These are phyloP conservation scores for Zosterops hypoxanthus DNA, from an alignment of 2,113 vertebrate genomes.

Conservation along the genomic window DNA sequence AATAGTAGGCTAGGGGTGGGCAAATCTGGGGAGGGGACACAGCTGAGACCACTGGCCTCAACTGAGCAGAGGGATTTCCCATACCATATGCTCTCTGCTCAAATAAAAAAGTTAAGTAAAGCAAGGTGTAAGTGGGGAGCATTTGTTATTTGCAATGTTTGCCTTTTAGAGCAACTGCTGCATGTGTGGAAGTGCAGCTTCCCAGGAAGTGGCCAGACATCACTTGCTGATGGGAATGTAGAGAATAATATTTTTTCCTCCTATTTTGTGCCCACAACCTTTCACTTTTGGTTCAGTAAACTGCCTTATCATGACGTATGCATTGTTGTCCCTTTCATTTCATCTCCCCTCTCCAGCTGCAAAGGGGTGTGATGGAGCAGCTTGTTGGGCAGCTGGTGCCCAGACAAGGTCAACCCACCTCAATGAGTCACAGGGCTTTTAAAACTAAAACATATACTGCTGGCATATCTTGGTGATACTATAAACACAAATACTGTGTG, in stretches of 20 bases:
- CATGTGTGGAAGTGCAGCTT: background rate
- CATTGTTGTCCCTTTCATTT: background rate
- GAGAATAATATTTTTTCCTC: background rate
- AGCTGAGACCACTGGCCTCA: background rate
- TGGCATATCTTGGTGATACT: background rate
- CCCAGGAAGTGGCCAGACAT: too few relatives aligned
- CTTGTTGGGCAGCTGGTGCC: background rate
- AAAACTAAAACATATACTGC: background rate
- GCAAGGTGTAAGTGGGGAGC: background rate
- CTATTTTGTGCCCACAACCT: background rate
- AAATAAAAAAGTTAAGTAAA: background rate
- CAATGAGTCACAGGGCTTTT: background rate
- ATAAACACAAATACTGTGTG: background rate
- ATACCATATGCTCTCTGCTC: background rate
- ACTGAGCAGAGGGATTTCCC: background rate
- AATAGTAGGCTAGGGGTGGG: background rate
- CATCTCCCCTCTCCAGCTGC: background rate
- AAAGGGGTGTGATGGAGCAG: background rate
- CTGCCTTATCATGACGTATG: background rate
- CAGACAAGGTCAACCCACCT: background rate
- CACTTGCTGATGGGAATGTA: accelerated
- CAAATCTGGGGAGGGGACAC: background rate
- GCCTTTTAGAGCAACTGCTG: too few relatives aligned
- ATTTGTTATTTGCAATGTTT: accelerated
- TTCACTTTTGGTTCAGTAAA: background rate